phyloP scores from a whole-genome alignment of 2,797 vertebrate genomes.

The Odontamblyopus lacepedii region DNA sequence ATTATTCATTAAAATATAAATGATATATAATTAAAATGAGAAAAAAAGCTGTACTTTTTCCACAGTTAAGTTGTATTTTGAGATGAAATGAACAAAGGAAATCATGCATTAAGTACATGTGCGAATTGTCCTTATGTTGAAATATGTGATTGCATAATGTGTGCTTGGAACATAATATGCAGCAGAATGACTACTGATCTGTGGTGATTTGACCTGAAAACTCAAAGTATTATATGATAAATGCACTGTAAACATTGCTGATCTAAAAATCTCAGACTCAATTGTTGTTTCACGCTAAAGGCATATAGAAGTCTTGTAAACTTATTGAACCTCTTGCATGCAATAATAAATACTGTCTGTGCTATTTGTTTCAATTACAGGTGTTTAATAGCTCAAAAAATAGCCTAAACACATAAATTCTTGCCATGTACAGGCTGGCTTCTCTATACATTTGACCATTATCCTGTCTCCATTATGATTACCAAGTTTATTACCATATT shows the following conservation, averaged over 20 bases:
- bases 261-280: not conserved
- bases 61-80: not conserved
- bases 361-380: not conserved
- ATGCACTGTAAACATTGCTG: constrained; percentile 8
- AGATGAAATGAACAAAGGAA: not conserved
- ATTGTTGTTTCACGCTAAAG: not conserved
- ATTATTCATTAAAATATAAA: not conserved
- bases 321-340: not conserved
- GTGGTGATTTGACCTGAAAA: constrained; percentile 31
- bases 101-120: constrained; percentile 6
- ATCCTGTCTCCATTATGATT: too few relatives aligned
- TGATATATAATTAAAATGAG: not conserved
- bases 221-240: constrained; percentile 17
- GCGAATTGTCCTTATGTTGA: constrained; percentile 7
- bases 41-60: not conserved
- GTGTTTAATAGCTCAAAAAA: too few relatives aligned
- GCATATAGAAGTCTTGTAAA: not conserved
- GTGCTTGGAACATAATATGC: constrained; percentile 8
- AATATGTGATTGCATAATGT: constrained; percentile 29
- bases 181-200: constrained; percentile 19
- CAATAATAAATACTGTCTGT: not conserved
- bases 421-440: too few relatives aligned
- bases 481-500: too few relatives aligned
- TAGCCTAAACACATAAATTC: too few relatives aligned
- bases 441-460: too few relatives aligned